phyloP scores from a whole-genome alignment of 2,797 vertebrate species.

The Parotocinclus haroldoi region DNA sequence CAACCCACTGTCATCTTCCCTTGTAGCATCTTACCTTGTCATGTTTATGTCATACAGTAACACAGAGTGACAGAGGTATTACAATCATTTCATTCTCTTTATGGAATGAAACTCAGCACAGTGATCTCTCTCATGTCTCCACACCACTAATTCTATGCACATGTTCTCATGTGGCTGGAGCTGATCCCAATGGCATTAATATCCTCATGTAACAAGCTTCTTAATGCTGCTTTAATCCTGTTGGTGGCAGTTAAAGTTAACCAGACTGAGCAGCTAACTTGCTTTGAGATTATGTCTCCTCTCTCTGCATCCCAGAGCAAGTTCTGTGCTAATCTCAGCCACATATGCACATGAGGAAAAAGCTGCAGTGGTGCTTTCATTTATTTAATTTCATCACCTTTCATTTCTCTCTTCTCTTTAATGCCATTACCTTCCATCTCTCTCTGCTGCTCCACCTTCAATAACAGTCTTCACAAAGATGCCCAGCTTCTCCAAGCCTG shows the following conservation, averaged over 20 bases:
- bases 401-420: neutral
- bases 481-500: conserved; percentile 94
- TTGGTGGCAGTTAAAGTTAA: conserved; percentile 32
- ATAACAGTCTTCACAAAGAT: conserved; percentile 99
- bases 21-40: conserved; percentile 31
- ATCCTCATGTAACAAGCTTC: conserved; percentile 28
- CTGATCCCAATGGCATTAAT: conserved; percentile 18
- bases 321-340: conserved; percentile 14
- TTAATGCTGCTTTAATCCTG: conserved; percentile 22
- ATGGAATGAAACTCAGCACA: neutral
- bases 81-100: neutral
- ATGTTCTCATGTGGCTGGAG: conserved; percentile 30
- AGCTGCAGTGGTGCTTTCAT: conserved; percentile 14
- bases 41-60: conserved; percentile 11
- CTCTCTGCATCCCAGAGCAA: conserved; percentile 13
- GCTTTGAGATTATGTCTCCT: conserved; percentile 25
- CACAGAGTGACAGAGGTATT: neutral
- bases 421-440: conserved; percentile 82
- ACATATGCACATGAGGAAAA: neutral
- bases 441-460: conserved; percentile 90
- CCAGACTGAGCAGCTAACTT: conserved; percentile 36
- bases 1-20: conserved; percentile 1
- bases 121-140: conserved; percentile 3
- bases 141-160: conserved; percentile 28
- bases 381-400: neutral